phyloP scores from a whole-genome alignment of 2,797 vertebrate species.

The Crax fasciolata region DNA sequence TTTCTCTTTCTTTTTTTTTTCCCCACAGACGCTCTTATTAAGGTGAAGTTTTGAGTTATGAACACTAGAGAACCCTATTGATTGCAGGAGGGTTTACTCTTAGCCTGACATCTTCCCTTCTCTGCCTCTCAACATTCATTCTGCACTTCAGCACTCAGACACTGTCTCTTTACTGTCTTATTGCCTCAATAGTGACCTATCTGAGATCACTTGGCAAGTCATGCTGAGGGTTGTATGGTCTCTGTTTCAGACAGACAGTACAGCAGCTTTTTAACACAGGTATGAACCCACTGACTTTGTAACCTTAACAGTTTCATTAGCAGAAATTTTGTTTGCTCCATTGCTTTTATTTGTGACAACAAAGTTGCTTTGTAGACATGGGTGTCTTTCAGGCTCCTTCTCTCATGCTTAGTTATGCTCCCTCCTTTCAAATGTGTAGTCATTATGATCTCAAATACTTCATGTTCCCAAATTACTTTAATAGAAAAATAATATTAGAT shows the following conservation, averaged over 20 bases:
- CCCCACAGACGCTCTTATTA: neutral
- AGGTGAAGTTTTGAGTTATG: neutral
- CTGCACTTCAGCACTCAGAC: neutral
- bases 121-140: neutral
- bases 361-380: neutral
- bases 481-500: neutral
- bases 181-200: neutral
- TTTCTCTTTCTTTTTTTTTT: neutral
- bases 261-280: neutral
- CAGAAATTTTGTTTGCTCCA: neutral
- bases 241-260: neutral
- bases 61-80: rapidly evolving
- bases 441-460: neutral
- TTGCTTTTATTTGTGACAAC: neutral
- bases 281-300: neutral
- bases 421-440: neutral
- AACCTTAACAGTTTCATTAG: neutral
- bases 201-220: neutral
- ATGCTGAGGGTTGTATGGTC: neutral
- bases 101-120: neutral
- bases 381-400: neutral
- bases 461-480: neutral
- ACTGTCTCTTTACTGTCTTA: neutral
- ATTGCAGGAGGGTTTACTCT: neutral
- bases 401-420: rapidly evolving